Evolutionary conservation across 2,113 vertebrate species (phyloP), one percentile per base, ranked within the genome.

Genomic region (Smithornis capensis): DNA sequence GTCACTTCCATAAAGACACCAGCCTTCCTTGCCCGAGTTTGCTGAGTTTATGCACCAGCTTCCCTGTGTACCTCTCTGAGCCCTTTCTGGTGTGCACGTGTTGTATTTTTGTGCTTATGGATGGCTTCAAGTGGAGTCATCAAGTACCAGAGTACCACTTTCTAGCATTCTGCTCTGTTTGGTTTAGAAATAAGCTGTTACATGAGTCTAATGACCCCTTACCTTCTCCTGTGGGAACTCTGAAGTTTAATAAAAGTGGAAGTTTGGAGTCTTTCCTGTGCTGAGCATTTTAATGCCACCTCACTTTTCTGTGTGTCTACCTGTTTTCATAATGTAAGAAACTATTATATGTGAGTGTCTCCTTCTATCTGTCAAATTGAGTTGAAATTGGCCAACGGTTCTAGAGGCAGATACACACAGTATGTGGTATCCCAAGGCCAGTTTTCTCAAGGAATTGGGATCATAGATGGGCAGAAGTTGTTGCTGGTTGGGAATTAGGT

Each of bases 161-260:
- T 6, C 53, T 3, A 76, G 40, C 60, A 53, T 84, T 79, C 65
- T 76, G 91, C 89, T 49, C 52, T 5, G 4, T 64, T 76, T 53
- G 63, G 69, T 79, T 92, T 56, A 44, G 78, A 87, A 90, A 93
- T 47, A 60, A 95, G 74, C 81, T 93, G 78, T 49, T 76, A 56
- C 53, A 44, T 78, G 92, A 93, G 74, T 15, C 57, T 60, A 35
- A 24, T 60, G 57, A 60, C 57, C 57, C 57, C 35, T 60, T 35
- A 60, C 24, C 35, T 60, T 27, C 57, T n/a, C n/a, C n/a, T n/a
- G n/a, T n/a, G n/a, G n/a, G n/a, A n/a, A n/a, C n/a, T 31, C 69
- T 87, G 87, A 92, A 89, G 81, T 92, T 92, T 68, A 96, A 82
- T 28, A 63, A 19, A 91, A 91, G 81, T 89, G 77, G 78, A 82